Evolutionary conservation across 1,140 invertebrate species (phyloP).

Genomic region (Diprion similis): DNA sequence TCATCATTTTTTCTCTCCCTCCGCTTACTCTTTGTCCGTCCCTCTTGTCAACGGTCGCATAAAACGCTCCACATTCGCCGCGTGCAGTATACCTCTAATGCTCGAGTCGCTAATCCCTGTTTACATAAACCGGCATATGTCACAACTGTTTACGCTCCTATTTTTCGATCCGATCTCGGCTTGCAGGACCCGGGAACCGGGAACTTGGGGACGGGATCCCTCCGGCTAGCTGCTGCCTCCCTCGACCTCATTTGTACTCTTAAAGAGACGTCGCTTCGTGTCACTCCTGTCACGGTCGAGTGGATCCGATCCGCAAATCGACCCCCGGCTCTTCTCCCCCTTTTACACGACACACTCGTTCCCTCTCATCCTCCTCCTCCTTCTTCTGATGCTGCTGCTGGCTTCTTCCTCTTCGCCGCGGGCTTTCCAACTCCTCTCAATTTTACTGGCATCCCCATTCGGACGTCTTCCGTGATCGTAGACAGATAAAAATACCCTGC

Average conservation of each 20-base stretch:
- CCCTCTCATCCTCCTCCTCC: background rate
- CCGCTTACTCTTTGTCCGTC: background rate
- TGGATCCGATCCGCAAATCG: slow-evolving; percentile 3
- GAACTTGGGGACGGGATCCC: background rate
- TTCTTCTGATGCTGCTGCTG: background rate
- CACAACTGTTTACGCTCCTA: slow-evolving; percentile 48
- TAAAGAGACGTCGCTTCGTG: background rate
- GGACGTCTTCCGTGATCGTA: too few species aligned
- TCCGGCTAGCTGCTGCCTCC: background rate
- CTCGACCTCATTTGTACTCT: background rate
- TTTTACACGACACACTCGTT: too few species aligned
- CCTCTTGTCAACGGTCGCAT: background rate
- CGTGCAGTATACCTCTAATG: slow-evolving; percentile 31
- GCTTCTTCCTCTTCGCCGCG: too few species aligned
- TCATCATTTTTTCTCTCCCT: background rate
- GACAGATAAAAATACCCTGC: too few species aligned
- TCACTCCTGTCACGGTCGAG: slow-evolving; percentile 11
- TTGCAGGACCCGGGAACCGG: background rate
- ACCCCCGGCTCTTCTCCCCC: background rate
- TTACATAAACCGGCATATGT: slow-evolving; percentile 54
- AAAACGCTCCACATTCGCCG: background rate
- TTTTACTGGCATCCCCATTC: too few species aligned
- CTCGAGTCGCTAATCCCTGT: slow-evolving; percentile 36
- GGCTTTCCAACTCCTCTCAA: too few species aligned
- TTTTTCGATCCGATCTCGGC: slow-evolving; percentile 1